A percentile compares a stretch with the other conserved stretches of the same genome.
Conservation (phyloP, 2,113 vertebrate species). For the Menidia beryllina region DNA sequence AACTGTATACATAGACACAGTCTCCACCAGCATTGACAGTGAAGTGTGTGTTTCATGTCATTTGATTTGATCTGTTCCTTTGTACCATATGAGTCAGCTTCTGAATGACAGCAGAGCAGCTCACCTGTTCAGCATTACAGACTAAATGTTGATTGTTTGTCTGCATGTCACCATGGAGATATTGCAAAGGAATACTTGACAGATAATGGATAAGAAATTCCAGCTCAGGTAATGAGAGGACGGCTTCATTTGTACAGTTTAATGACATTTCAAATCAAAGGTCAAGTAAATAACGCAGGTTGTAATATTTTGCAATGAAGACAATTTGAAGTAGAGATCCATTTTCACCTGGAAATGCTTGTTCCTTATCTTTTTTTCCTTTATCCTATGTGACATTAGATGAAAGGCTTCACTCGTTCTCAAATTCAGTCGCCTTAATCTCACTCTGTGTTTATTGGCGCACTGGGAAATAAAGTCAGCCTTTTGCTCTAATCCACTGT, state of each 20-base stretch:
- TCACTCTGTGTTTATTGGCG: slow-evolving; percentile 20
- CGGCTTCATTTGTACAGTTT: slow-evolving; percentile 34
- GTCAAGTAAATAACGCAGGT: slow-evolving; percentile 44
- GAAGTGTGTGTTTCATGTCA: too few relatives aligned
- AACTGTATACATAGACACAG: background rate
- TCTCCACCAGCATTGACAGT: too few relatives aligned
- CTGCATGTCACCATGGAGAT: slow-evolving; percentile 36
- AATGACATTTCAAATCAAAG: slow-evolving; percentile 54
- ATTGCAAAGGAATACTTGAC: slow-evolving; percentile 41
- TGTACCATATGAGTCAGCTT: background rate
- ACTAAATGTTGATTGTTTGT: slow-evolving; percentile 47
- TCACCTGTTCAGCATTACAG: slow-evolving; percentile 31
- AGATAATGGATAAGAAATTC: slow-evolving; percentile 57
- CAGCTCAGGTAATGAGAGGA: slow-evolving; percentile 16
- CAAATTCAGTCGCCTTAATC: slow-evolving; percentile 18
- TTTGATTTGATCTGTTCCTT: background rate
- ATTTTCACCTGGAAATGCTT: background rate
- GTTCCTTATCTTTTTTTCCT: background rate
- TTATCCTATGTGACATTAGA: background rate
- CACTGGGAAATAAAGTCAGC: slow-evolving; percentile 23
- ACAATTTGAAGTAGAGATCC: background rate
- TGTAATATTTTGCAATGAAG: background rate
- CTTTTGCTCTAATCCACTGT: slow-evolving; percentile 43
- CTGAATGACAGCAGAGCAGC: background rate
- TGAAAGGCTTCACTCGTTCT: slow-evolving; percentile 3